Evolutionary conservation across 2,888 invertebrate species (phyloP).

Genomic region (Drosophila longiperda): DNA sequence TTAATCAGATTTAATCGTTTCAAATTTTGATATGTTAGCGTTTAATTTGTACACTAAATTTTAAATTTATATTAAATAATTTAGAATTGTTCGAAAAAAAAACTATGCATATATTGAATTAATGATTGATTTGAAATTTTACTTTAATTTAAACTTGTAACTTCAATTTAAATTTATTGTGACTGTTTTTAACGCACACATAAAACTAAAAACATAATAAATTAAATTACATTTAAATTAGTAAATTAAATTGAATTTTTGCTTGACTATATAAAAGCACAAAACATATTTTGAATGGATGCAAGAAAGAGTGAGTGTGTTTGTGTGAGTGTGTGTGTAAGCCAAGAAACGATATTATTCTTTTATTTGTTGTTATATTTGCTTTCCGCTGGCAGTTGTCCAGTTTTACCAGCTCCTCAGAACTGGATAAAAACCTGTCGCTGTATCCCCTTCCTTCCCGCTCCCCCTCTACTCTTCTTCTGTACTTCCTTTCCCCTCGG

Average conservation of each 20-base stretch:
- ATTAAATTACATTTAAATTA: neutral
- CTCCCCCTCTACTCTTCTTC: neutral
- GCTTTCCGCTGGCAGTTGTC: constrained; percentile 40
- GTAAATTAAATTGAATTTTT: neutral
- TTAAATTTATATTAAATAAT: neutral
- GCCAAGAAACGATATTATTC: constrained; percentile 17
- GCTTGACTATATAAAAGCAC: neutral
- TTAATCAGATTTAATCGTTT: no score
- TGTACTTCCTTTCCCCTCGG: neutral
- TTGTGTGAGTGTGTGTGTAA: neutral
- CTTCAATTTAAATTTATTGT: neutral
- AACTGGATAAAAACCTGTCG: constrained; percentile 75
- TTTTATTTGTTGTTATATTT: constrained; percentile 32
- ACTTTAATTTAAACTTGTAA: neutral
- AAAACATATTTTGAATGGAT: neutral
- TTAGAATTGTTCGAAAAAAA: neutral
- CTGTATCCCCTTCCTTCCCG: constrained; percentile 5
- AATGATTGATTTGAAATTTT: neutral
- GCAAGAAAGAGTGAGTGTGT: neutral
- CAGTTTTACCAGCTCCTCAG: constrained; percentile 59
- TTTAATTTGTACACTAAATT: neutral
- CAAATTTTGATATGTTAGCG: no score
- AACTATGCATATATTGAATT: neutral
- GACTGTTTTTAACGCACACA: neutral
- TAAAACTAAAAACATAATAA: neutral